Conservation (phyloP, 2,888 invertebrate species). For the Cryptocheilus praepositus region DNA sequence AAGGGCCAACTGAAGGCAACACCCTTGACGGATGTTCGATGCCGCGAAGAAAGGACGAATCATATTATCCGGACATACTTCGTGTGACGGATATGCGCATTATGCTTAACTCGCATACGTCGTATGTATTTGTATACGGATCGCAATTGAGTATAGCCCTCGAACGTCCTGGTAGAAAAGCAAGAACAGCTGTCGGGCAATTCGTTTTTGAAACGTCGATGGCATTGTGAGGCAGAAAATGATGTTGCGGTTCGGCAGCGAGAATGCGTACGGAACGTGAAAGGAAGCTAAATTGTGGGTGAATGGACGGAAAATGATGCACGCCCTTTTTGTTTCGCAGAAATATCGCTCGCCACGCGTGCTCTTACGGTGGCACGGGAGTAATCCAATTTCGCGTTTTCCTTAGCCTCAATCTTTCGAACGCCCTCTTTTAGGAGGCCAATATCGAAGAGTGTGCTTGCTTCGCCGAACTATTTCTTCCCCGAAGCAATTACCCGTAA, state of each 20-base stretch:
- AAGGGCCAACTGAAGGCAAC: slow-evolving; percentile 20
- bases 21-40: slow-evolving; percentile 40
- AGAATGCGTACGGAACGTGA: slow-evolving; percentile 43
- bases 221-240: slow-evolving; percentile 56
- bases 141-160: slow-evolving; percentile 49
- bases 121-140: slow-evolving; percentile 38
- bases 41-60: slow-evolving; percentile 27
- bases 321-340: slow-evolving; percentile 39
- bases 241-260: slow-evolving; percentile 64
- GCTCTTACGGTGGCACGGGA: no score
- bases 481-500: no score
- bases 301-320: slow-evolving; percentile 60
- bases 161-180: slow-evolving; percentile 54
- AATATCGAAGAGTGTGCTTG: no score
- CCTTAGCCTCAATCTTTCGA: no score
- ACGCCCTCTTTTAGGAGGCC: no score
- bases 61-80: slow-evolving; percentile 40
- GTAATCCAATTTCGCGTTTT: no score
- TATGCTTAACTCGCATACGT: slow-evolving; percentile 43
- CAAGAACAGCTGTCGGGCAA: slow-evolving; percentile 66
- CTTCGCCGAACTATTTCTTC: no score
- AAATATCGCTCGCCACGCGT: no score
- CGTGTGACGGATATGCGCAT: slow-evolving; percentile 44
- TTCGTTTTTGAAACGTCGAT: slow-evolving; percentile 61
- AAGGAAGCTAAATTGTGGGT: slow-evolving; percentile 64